Evolutionary conservation across 2,888 invertebrate species (phyloP).

Genomic region (Dinocampus coccinellae): DNA sequence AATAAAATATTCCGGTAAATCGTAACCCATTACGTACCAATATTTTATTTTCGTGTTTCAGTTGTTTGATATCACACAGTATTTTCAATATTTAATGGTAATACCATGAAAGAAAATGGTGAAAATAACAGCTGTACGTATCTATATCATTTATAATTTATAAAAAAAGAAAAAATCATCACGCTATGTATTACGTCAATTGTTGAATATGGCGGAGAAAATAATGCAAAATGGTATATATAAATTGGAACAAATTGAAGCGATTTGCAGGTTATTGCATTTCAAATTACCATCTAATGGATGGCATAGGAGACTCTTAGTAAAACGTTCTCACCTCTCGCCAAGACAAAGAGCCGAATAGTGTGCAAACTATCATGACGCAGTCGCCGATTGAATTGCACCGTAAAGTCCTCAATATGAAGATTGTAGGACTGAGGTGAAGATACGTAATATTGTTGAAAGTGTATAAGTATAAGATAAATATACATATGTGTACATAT

Average conservation of each 20-base stretch:
- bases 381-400: conserved; percentile 1
- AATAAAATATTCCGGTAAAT: too few species aligned
- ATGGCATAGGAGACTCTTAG: neutral
- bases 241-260: neutral
- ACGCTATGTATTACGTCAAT: neutral
- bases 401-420: conserved; percentile 25
- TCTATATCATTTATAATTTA: neutral
- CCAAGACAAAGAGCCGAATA: neutral
- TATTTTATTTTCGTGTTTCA: neutral
- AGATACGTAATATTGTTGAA: neutral
- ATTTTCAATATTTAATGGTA: neutral
- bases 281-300: neutral
- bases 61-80: neutral
- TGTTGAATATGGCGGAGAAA: neutral
- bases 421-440: conserved; percentile 24
- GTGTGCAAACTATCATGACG: neutral
- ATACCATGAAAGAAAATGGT: neutral
- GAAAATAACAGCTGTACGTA: neutral
- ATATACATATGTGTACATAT: neutral
- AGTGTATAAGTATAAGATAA: neutral
- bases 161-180: conserved; percentile 1
- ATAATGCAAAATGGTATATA: neutral
- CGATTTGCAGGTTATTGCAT: neutral
- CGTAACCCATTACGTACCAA: neutral
- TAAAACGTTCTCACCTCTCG: neutral